Conservation (phyloP, 2,113 vertebrate species). For the Heloderma charlesbogerti region DNA sequence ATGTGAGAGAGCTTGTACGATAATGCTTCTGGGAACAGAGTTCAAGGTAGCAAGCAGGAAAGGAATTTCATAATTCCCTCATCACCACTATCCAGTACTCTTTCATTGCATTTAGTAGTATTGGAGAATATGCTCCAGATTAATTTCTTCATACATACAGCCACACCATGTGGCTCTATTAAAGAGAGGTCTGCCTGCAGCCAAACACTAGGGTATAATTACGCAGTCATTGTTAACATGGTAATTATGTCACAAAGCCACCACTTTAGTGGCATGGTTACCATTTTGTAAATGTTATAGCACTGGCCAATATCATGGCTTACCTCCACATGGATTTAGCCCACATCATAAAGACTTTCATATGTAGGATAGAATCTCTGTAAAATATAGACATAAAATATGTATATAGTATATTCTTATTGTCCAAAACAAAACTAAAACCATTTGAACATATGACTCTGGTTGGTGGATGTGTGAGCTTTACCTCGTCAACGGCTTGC, state of each 20-base stretch:
- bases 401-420: too few species aligned
- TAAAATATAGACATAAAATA: background rate
- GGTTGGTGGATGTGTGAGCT: background rate
- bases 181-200: background rate
- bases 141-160: background rate
- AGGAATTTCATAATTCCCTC: background rate
- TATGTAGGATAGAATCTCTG: background rate
- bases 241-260: background rate
- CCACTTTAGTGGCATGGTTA: background rate
- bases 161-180: background rate
- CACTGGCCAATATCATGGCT: background rate
- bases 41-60: background rate
- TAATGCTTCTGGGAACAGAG: background rate
- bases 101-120: background rate
- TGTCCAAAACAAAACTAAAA: background rate
- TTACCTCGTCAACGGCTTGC: background rate
- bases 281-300: background rate
- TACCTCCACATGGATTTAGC: background rate
- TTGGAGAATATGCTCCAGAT: background rate
- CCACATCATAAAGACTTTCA: background rate
- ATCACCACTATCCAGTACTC: background rate
- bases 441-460: background rate
- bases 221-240: background rate
- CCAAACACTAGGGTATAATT: background rate
- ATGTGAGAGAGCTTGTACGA: slow-evolving; percentile 10